These are phyloP conservation scores for Nyctibius bracteatus DNA, from an alignment of 2,113 vertebrate genomes.

Conservation along the genomic window DNA sequence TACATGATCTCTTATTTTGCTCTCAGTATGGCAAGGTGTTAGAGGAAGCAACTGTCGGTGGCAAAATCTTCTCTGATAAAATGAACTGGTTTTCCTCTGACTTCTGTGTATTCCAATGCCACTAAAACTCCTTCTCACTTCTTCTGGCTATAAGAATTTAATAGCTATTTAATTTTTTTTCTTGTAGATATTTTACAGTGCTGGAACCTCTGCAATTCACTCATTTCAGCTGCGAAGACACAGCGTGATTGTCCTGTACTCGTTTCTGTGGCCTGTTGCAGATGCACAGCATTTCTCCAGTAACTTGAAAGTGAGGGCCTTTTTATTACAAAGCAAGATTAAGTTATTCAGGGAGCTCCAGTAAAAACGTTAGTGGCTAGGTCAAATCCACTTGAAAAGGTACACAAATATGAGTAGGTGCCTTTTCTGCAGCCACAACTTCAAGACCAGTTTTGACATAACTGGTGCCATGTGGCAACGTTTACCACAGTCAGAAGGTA, in stretches of 20 bases:
- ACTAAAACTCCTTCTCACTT: neutral
- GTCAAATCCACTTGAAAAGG: slow-evolving; percentile 34
- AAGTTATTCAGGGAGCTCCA: slow-evolving; percentile 4
- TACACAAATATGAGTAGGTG: neutral
- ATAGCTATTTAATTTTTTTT: neutral
- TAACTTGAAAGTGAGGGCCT: neutral
- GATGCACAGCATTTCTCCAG: neutral
- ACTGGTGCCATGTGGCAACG: neutral
- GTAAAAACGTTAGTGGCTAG: neutral
- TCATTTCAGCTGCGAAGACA: neutral
- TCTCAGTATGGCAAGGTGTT: neutral
- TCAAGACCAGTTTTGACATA: neutral
- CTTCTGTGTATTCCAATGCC: neutral
- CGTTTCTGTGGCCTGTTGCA: neutral
- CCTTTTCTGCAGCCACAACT: slow-evolving; percentile 4
- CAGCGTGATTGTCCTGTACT: neutral
- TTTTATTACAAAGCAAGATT: neutral
- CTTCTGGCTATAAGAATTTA: neutral
- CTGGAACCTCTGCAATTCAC: neutral
- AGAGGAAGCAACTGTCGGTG: neutral
- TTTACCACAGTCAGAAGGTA: neutral
- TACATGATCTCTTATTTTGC: neutral
- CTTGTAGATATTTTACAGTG: neutral
- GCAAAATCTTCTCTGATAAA: neutral
- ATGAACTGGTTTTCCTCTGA: neutral